These are phyloP conservation scores for Centropyge bicolor DNA, from an alignment of 2,797 vertebrate genomes.

Conservation along the genomic window DNA sequence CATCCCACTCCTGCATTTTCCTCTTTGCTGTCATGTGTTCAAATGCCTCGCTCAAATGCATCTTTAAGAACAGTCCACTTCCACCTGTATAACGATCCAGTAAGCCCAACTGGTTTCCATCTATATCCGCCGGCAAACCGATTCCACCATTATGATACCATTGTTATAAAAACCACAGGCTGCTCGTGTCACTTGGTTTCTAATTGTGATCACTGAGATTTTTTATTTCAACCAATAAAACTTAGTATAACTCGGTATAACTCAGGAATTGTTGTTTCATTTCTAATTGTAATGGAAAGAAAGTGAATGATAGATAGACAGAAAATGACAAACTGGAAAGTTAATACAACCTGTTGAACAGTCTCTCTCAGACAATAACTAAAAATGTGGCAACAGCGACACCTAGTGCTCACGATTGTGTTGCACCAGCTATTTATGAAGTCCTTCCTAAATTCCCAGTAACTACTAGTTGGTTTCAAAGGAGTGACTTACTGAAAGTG, in stretches of 20 bases:
- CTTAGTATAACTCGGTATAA: too few species aligned
- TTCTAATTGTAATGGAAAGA: accelerated
- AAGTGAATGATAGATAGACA: neutral
- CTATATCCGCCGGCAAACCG: neutral
- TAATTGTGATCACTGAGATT: neutral
- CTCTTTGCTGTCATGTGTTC: neutral
- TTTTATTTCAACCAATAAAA: neutral
- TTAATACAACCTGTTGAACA: constrained; percentile 56
- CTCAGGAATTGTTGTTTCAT: neutral
- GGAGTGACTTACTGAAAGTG: neutral
- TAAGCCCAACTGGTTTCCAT: too few species aligned
- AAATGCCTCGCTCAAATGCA: neutral
- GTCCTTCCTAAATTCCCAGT: too few species aligned
- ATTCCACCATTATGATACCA: constrained; percentile 20
- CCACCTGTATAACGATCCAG: neutral
- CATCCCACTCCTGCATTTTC: neutral
- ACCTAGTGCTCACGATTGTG: constrained; percentile 15
- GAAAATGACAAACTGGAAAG: neutral
- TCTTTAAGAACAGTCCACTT: neutral
- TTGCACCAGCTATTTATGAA: neutral
- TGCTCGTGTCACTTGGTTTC: neutral
- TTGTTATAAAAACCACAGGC: neutral
- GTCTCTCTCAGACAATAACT: neutral
- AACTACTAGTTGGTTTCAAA: neutral
- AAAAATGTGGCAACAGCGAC: constrained; percentile 56